phyloP scores from a whole-genome alignment of 2,113 vertebrate species.

The Pteruthius melanotis region DNA sequence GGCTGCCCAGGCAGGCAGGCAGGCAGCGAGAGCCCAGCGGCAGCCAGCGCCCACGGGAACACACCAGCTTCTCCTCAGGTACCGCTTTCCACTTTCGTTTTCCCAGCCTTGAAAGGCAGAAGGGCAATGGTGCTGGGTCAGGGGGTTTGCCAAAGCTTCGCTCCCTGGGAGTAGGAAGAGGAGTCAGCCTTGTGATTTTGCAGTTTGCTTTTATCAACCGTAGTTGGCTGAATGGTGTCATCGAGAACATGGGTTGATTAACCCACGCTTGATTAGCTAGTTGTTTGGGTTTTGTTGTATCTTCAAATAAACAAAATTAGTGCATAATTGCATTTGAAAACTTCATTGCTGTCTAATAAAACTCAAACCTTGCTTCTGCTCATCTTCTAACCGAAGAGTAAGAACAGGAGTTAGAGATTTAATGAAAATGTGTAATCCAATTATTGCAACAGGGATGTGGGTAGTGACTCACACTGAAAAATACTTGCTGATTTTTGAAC shows the following conservation, averaged over 20 bases:
- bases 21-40: neutral
- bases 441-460: neutral
- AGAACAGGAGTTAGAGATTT: neutral
- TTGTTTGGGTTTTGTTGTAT: neutral
- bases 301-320: neutral
- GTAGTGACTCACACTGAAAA: conserved; percentile 12
- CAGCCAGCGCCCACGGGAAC: neutral
- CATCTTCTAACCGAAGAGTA: neutral
- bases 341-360: neutral
- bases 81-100: conserved; percentile 21
- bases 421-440: conserved; percentile 4
- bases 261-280: neutral
- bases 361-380: neutral
- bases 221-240: neutral
- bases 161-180: neutral
- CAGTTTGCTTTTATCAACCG: neutral
- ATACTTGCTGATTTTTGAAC: conserved; percentile 5
- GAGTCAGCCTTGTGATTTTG: neutral
- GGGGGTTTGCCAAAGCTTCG: neutral
- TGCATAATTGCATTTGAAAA: neutral
- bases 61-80: conserved; percentile 47
- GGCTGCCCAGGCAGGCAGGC: conserved; percentile 38
- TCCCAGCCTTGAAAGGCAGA: neutral
- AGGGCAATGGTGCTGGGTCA: neutral
- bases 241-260: neutral